Base-by-base conservation (phyloP, 2,888 invertebrate genomes). In the Rhagonycha fulva region DNA sequence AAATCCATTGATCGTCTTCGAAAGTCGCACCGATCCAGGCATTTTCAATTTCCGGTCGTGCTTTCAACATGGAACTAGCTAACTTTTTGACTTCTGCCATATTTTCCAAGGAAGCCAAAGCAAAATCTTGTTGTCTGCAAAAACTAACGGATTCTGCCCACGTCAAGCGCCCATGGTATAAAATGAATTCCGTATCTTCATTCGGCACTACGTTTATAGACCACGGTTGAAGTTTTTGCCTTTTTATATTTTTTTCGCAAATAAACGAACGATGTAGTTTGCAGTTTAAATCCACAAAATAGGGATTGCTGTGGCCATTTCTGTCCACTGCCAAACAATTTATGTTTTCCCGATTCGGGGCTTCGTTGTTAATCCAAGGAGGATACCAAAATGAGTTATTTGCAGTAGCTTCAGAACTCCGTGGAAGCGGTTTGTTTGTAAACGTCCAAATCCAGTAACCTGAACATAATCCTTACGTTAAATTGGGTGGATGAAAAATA, bases 201-300 rank as follows among this genome's bases (percentile, higher is more conserved):
- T 62, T 61, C 1, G 61, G 14, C 7, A 68, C n/a, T 11, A 23
- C 14, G 5, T n/a, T n/a, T 11, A 14, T n/a, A 4, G 4, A n/a
- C 61, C 12, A 62, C 19, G 73, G 68, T 28, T 73, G 68, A 0
- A 4, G 11, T 47, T 70, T 28, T 12, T 26, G 61, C 0, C 19
- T 14, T 30, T 19, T 72, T 14, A n/a, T n/a, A 9, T 23, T 66
- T 61, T 70, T 70, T 28, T 74, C 70, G 14, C 74, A 74, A 1
- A 88, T 88, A 62, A 90, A 90, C 0, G 90, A 87, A 62, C 90
- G 82, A 30, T 89, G 87, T n/a, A 90, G 78, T 1, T 86, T 81
- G 76, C 90, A 91, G 0, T 89, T 89, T n/a, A 90, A 85, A 82
- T 91, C 90, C 0, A 90, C 80, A 76, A 91, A 91, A n/a, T 90